Base-by-base conservation (phyloP, 2,888 invertebrate genomes). In the Tachystola acroxantha region DNA sequence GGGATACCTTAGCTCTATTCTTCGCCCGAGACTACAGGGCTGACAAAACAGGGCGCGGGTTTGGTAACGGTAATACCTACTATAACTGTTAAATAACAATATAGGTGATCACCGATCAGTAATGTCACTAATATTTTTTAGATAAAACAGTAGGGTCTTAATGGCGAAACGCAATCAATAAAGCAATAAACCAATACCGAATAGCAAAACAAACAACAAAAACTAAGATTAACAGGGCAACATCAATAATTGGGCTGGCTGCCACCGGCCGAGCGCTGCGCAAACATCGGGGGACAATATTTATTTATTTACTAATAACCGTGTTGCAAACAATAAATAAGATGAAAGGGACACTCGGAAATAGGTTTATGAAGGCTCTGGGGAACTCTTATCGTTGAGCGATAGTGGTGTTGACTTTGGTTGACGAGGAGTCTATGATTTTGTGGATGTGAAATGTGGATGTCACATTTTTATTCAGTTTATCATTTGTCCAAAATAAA, bases 221-320 rank as follows among this genome's bases (percentile, higher is more conserved):
- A 73, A 71, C 54, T 58, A 63, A 69, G 70, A 80, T 78, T 75
- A 77, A 61, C 67, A 58, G 50, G 49, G 55, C 56, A 57, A 64
- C 64, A 61, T 54, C 64, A 60, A 72, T 84, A 82, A 85, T 82
- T 81, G 80, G 71, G 52, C 65, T 37, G 54, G 39, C 55, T 66
- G 75, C 77, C 79, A 72, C 56, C 47, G 55, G 47, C 48, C 56
- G 64, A 85, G 85, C 67, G 80, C 59, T 62, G 40, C 9, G 46
- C 75, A 85, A 82, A 85, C 51, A 85, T 47, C 49, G 51, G 61
- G 82, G 80, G 80, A 75, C 76, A 71, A 72, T 80, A 79, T 82
- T 78, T 84, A 80, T 82, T 81, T 84, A 79, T 76, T 81, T 79
- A 74, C 81, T 86, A 86, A 84, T 85, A 82, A 81, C 76, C 57